A percentile compares a stretch with the other conserved stretches of the same genome.
Evolutionary conservation across 2,888 invertebrate species (phyloP).

Genomic region (Myathropa florea): DNA sequence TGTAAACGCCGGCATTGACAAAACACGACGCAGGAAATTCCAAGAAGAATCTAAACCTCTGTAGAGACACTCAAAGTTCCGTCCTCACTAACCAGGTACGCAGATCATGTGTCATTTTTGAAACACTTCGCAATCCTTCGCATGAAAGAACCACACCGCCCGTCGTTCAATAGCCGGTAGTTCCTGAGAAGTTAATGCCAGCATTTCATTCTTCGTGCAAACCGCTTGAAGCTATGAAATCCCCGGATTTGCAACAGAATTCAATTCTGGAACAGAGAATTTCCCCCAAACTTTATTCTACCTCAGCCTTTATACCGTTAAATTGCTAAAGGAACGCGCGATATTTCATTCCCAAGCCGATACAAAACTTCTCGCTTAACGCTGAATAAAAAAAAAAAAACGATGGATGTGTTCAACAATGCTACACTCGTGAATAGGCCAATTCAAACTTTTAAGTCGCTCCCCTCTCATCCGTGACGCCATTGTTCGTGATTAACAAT

Average conservation of each 20-base stretch:
- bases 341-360: not conserved
- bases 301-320: not conserved
- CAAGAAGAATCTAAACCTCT: too few species aligned
- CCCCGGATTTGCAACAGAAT: not conserved
- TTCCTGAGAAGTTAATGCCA: not conserved
- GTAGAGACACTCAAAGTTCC: too few species aligned
- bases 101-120: too few species aligned
- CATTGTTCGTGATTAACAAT: conserved; percentile 21
- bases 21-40: too few species aligned
- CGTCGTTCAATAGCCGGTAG: not conserved
- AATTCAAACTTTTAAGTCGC: conserved; percentile 31
- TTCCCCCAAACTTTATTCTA: not conserved
- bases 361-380: not conserved
- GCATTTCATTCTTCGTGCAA: not conserved
- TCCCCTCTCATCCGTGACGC: not conserved
- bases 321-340: not conserved
- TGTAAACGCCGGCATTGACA: too few species aligned
- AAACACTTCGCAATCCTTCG: too few species aligned
- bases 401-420: conserved; percentile 3
- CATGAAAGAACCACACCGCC: not conserved
- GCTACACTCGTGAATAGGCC: conserved; percentile 22
- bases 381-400: not conserved
- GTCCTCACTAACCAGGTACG: too few species aligned
- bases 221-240: not conserved
- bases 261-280: not conserved